A percentile compares a stretch with the other conserved stretches of the same genome.
phyloP scores from a whole-genome alignment of 2,888 invertebrate genomes.

The Macroteleia sp. region DNA sequence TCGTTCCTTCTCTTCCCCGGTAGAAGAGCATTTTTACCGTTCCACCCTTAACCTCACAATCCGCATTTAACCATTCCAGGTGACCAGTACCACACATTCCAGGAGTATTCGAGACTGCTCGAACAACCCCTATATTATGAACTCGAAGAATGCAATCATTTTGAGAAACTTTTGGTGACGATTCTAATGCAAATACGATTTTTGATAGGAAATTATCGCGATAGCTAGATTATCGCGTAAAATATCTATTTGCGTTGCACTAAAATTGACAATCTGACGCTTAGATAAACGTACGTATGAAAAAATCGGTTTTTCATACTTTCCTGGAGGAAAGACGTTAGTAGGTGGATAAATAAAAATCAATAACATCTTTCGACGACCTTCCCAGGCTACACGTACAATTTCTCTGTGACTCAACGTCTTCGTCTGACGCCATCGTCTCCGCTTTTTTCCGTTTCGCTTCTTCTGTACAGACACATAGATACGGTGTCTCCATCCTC shows the following conservation, averaged over 20 bases:
- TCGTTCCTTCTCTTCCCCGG: constrained; percentile 50
- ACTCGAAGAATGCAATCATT: constrained; percentile 58
- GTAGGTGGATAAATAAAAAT: constrained; percentile 67
- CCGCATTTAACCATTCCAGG: constrained; percentile 66
- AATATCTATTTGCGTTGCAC: too few relatives aligned
- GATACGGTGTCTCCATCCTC: constrained; percentile 61
- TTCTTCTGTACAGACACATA: constrained; percentile 42
- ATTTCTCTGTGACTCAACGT: constrained; percentile 52
- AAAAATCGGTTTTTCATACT: constrained; percentile 43
- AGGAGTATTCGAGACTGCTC: constrained; percentile 51
- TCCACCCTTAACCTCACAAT: constrained; percentile 59
- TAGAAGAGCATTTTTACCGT: constrained; percentile 64
- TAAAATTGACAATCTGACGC: constrained; percentile 45
- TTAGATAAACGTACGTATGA: constrained; percentile 16
- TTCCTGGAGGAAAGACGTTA: constrained; percentile 52
- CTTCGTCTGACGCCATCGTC: constrained; percentile 18
- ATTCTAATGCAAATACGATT: constrained; percentile 38
- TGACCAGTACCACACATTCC: constrained; percentile 65
- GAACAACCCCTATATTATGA: constrained; percentile 60
- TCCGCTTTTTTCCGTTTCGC: constrained; percentile 46
- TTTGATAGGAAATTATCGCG: constrained; percentile 28
- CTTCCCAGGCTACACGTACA: constrained; percentile 63
- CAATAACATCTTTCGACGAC: constrained; percentile 68
- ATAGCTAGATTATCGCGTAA: neutral
- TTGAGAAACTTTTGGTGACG: constrained; percentile 45